Conservation (phyloP, 2,113 vertebrate genomes). For the Ibidorhyncha struthersii region DNA sequence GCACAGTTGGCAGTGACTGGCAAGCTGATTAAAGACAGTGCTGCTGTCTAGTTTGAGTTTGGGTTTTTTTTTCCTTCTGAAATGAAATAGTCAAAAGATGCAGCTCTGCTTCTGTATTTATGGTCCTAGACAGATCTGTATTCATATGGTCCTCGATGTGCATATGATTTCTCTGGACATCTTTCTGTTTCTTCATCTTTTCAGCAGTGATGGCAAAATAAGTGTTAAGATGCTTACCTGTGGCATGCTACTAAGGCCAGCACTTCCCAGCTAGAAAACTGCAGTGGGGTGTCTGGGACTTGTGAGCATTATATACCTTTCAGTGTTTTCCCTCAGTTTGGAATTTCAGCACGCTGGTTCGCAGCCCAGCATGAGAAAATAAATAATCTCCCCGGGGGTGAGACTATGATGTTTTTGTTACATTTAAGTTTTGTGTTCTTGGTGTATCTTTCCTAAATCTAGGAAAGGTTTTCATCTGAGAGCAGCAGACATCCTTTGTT, state of each 20-base stretch:
- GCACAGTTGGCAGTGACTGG: not conserved
- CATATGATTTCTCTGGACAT: not conserved
- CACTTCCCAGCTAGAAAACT: not conserved
- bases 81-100: not conserved
- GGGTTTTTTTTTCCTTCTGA: not conserved
- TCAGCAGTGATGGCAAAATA: not conserved
- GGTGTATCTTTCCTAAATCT: not conserved
- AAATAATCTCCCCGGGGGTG: not conserved
- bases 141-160: not conserved
- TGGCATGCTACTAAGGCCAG: not conserved
- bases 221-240: not conserved
- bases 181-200: not conserved
- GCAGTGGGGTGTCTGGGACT: not conserved
- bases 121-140: not conserved
- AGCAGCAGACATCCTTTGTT: not conserved
- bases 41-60: not conserved
- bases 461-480: not conserved
- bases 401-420: not conserved
- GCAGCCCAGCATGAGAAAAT: not conserved
- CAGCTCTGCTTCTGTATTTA: not conserved
- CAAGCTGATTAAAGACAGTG: not conserved
- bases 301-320: accelerated
- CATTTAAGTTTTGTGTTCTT: not conserved
- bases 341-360: not conserved
- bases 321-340: not conserved